Conservation (phyloP, 2,113 vertebrate genomes). For the Acinonyx jubatus region DNA sequence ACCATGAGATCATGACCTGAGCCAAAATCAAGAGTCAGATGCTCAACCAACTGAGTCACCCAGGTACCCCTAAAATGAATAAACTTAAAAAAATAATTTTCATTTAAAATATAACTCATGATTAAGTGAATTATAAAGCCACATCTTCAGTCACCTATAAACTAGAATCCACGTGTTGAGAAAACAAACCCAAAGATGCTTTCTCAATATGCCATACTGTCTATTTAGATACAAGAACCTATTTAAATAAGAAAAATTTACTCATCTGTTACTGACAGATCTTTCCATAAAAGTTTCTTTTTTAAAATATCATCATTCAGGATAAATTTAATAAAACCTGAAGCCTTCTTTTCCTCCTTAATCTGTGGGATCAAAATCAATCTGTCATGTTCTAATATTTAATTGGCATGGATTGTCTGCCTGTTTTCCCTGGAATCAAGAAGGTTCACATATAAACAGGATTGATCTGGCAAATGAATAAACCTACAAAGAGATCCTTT, state of each 20-base stretch:
- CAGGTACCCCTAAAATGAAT: too few species aligned
- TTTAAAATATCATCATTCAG: background rate
- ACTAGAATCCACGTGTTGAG: background rate
- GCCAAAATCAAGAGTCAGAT: too few species aligned
- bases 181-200: background rate
- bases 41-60: too few species aligned
- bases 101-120: background rate
- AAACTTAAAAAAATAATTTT: too few species aligned
- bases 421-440: background rate
- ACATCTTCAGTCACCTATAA: background rate
- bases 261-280: background rate
- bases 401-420: slow-evolving; percentile 49
- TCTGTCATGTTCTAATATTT: background rate
- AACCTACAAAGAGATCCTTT: slow-evolving; percentile 74
- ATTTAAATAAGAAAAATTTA: slow-evolving; percentile 31
- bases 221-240: background rate
- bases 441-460: slow-evolving; percentile 64
- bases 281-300: slow-evolving; percentile 12
- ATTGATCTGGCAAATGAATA: slow-evolving; percentile 61
- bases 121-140: background rate
- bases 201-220: background rate
- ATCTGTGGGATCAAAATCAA: background rate
- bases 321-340: background rate
- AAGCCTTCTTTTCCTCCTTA: background rate
- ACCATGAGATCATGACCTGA: too few species aligned